These are phyloP conservation scores for Eptatretus burgeri DNA, from an alignment of 2,113 vertebrate species.

Conservation along the genomic window DNA sequence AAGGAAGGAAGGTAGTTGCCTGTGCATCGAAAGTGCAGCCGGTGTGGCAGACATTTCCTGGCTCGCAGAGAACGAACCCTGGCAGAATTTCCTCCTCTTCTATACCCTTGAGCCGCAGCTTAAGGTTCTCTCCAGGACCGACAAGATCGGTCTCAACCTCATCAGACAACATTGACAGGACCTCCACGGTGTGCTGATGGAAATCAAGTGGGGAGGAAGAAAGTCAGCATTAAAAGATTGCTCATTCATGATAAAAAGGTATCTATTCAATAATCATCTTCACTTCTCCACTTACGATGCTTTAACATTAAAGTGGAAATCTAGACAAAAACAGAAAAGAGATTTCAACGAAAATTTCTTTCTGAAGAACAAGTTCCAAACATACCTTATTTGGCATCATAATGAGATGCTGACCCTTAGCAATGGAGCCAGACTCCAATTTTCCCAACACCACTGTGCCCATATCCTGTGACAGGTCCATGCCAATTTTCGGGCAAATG, in stretches of 20 bases:
- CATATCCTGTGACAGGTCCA: conserved; percentile 38
- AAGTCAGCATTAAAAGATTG: background rate
- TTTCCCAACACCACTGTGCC: conserved; percentile 82
- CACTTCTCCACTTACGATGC: background rate
- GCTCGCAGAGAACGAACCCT: conserved; percentile 88
- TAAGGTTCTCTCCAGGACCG: conserved; percentile 71
- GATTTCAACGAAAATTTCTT: background rate
- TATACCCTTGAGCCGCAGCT: conserved; percentile 84
- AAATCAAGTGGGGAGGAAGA: conserved; percentile 8
- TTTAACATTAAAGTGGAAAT: background rate
- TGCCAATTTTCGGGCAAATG: too few relatives aligned
- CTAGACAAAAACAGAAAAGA: background rate
- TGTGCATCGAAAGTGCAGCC: conserved; percentile 93
- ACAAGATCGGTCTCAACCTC: conserved; percentile 94
- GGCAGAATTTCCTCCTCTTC: conserved; percentile 97
- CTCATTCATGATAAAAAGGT: background rate
- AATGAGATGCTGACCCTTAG: conserved; percentile 76
- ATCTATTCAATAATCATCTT: background rate
- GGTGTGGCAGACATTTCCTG: conserved; percentile 86
- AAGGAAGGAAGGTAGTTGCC: conserved; percentile 14
- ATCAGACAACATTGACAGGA: conserved; percentile 76
- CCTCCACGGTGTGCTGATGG: conserved; percentile 76
- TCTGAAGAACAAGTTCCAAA: too few relatives aligned
- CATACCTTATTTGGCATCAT: conserved; percentile 97
- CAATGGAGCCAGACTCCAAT: conserved; percentile 71